phyloP scores from a whole-genome alignment of 37 sponge, comb jelly and placozoan species.

The Haliclona indistincta region DNA sequence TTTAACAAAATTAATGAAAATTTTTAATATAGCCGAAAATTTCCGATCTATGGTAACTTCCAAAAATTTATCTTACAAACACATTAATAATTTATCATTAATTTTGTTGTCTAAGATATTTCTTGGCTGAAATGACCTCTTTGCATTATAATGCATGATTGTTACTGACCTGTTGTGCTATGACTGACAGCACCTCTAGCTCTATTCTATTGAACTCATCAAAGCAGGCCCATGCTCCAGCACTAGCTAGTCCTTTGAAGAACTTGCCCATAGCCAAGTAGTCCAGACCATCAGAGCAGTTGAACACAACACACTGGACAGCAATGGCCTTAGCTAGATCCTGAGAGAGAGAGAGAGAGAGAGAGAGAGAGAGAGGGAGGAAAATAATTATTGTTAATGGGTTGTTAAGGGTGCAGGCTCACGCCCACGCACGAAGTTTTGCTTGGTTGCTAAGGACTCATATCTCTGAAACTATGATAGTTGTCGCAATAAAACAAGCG shows the following conservation, averaged over 20 bases:
- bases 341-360: not conserved
- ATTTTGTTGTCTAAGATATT: too few species aligned
- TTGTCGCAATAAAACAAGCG: too few species aligned
- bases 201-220: conserved; percentile 99
- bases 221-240: conserved; percentile 99
- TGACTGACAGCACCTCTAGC: conserved; percentile 90
- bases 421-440: too few species aligned
- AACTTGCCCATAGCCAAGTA: conserved; percentile 99
- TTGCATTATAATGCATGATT: not conserved
- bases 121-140: not conserved
- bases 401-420: too few species aligned
- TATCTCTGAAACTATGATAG: too few species aligned
- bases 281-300: conserved; percentile 99
- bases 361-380: not conserved
- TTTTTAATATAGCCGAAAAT: too few species aligned
- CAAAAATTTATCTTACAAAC: too few species aligned
- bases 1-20: too few species aligned
- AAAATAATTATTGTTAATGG: not conserved
- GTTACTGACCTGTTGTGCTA: conserved; percentile 91
- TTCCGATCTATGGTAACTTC: too few species aligned
- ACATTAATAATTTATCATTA: too few species aligned
- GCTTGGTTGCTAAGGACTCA: too few species aligned
- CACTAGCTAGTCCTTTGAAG: conserved; percentile 96
- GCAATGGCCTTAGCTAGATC: conserved; percentile 96
- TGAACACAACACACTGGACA: conserved; percentile 99